A percentile compares a stretch with the other conserved stretches of the same genome.
These are phyloP conservation scores for Drosophila kepulauana DNA, from an alignment of 1,140 invertebrate species.

Conservation along the genomic window DNA sequence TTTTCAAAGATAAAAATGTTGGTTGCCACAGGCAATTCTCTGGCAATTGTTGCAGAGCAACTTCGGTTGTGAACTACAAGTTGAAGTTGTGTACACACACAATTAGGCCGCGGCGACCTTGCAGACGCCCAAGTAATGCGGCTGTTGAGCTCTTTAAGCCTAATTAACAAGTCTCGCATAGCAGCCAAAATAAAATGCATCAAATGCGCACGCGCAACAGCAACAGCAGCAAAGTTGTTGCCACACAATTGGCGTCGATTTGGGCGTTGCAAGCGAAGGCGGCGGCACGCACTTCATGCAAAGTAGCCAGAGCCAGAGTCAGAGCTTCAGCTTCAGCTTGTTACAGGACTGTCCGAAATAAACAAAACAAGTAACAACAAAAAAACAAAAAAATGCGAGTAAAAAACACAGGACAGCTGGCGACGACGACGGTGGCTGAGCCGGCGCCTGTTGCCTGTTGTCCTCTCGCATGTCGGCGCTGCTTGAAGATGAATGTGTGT, in stretches of 20 bases:
- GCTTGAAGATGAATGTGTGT: slow-evolving; percentile 77
- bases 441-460: slow-evolving; percentile 53
- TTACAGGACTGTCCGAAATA: slow-evolving; percentile 20
- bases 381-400: slow-evolving; percentile 8
- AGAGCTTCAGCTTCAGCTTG: slow-evolving; percentile 17
- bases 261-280: slow-evolving; percentile 34
- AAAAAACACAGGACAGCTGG: slow-evolving; percentile 21
- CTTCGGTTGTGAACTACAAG: neutral
- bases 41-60: too few relatives aligned
- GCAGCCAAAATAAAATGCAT: slow-evolving; percentile 43
- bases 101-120: slow-evolving; percentile 24
- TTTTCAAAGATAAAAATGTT: too few relatives aligned
- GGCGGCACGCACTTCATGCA: slow-evolving; percentile 60
- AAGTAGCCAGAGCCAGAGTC: slow-evolving; percentile 50
- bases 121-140: slow-evolving; percentile 5
- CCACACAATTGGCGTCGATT: slow-evolving; percentile 65
- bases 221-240: slow-evolving; percentile 39
- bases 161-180: slow-evolving; percentile 73
- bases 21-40: too few relatives aligned
- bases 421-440: slow-evolving; percentile 29
- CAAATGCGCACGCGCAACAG: slow-evolving; percentile 50
- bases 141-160: slow-evolving; percentile 50
- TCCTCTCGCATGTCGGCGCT: slow-evolving; percentile 51
- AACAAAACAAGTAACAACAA: slow-evolving; percentile 15
- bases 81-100: neutral